phyloP scores from a whole-genome alignment of 2,888 invertebrate genomes.

The Volucella inflata region DNA sequence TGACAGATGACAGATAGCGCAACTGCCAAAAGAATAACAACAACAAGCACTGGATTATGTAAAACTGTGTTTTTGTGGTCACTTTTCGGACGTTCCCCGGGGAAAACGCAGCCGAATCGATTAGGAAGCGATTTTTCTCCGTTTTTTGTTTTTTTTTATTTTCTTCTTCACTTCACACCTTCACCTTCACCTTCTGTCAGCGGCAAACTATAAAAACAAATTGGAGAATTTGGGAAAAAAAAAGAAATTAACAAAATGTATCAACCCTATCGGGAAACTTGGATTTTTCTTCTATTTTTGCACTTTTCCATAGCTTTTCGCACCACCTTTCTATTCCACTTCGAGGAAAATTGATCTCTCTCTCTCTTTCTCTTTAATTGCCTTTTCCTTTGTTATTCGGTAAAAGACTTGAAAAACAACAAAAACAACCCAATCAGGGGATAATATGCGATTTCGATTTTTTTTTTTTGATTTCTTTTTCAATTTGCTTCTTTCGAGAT shows the following conservation, averaged over 20 bases:
- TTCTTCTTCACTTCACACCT: constrained; percentile 21
- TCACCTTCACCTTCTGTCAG: constrained; percentile 21
- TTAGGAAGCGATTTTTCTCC: not conserved
- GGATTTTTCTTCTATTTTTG: no score
- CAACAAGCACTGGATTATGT: constrained; percentile 62
- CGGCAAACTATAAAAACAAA: not conserved
- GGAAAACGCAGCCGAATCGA: constrained; percentile 29
- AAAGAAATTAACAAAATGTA: not conserved
- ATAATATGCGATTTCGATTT: not conserved
- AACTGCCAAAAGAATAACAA: constrained; percentile 42
- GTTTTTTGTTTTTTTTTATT: not conserved
- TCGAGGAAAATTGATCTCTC: no score
- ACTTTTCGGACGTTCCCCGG: constrained; percentile 38
- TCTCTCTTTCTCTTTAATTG: no score
- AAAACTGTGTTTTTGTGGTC: constrained; percentile 42
- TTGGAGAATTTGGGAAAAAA: no score
- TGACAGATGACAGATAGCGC: constrained; percentile 55
- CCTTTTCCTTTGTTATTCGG: no score
- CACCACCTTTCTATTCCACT: no score
- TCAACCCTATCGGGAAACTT: constrained; percentile 5
- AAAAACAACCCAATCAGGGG: no score
- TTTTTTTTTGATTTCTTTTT: constrained; percentile 6
- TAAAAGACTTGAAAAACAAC: no score
- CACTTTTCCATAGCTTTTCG: no score
- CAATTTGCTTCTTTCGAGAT: constrained; percentile 27